Evolutionary conservation across 2,888 invertebrate species (phyloP).

Genomic region (Spilarctia lutea): DNA sequence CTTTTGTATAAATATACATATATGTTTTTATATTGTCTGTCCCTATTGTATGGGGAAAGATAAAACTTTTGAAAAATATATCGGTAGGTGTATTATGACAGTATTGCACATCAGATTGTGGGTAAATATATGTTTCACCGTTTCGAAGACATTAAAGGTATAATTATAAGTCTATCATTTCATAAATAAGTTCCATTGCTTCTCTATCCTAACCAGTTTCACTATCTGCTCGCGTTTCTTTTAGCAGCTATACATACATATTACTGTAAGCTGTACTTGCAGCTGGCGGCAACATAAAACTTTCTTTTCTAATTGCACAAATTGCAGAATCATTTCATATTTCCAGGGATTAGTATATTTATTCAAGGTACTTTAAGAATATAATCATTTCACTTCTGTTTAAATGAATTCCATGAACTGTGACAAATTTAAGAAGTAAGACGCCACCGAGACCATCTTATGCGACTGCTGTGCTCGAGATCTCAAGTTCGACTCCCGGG

Average conservation of each 20-base stretch:
- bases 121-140: conserved; percentile 40
- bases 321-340: conserved; percentile 38
- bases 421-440: conserved; percentile 60
- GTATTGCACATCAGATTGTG: conserved; percentile 43
- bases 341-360: conserved; percentile 27
- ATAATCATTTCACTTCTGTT: conserved; percentile 55
- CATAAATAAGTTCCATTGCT: conserved; percentile 54
- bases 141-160: conserved; percentile 31
- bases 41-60: conserved; percentile 42
- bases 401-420: conserved; percentile 61
- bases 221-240: conserved; percentile 64
- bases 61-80: conserved; percentile 44
- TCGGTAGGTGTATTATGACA: conserved; percentile 47
- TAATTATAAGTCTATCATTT: conserved; percentile 52
- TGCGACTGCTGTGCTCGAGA: too few species aligned
- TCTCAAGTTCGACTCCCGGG: too few species aligned
- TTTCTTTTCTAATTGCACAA: conserved; percentile 62
- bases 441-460: too few species aligned
- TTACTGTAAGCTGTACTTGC: conserved; percentile 52
- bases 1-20: conserved; percentile 51
- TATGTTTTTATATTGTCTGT: conserved; percentile 48
- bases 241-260: conserved; percentile 52
- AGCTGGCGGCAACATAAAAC: conserved; percentile 58
- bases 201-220: conserved; percentile 62
- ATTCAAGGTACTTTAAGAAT: conserved; percentile 18